Percentiles rank a stretch among this genome's conserved stretches.
These are phyloP conservation scores for Neofelis nebulosa DNA, from an alignment of 2,113 vertebrate species.

Conservation along the genomic window DNA sequence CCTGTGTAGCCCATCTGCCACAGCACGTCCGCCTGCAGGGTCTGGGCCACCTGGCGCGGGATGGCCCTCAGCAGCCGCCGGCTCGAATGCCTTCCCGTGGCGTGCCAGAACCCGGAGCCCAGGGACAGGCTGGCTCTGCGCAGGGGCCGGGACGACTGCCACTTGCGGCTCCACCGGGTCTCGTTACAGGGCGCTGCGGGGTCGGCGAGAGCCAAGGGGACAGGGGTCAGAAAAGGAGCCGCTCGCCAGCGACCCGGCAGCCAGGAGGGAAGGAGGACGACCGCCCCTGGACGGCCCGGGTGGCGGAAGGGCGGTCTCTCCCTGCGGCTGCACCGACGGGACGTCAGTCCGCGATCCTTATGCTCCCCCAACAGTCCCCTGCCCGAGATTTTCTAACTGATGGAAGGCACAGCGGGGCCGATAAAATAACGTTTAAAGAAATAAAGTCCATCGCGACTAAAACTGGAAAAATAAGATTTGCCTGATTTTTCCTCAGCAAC, in stretches of 20 bases:
- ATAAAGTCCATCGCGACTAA: neutral
- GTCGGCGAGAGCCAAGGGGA: constrained; percentile 79
- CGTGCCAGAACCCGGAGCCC: constrained; percentile 97
- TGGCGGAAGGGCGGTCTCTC: neutral
- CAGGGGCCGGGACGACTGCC: constrained; percentile 96
- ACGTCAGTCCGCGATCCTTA: neutral
- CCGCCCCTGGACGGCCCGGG: too few species aligned
- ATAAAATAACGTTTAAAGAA: neutral
- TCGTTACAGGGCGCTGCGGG: constrained; percentile 88
- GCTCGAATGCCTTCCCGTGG: constrained; percentile 96
- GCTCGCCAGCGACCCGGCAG: rapidly evolving
- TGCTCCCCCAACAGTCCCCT: neutral
- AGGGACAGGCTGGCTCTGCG: constrained; percentile 94
- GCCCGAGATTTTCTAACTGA: neutral
- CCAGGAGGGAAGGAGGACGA: too few species aligned
- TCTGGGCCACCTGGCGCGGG: constrained; percentile 97
- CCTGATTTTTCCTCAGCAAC: neutral
- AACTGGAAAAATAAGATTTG: neutral
- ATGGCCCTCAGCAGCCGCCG: constrained; percentile 95
- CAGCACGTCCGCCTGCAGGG: constrained; percentile 96
- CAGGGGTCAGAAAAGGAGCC: neutral
- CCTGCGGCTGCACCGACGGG: neutral
- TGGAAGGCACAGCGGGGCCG: neutral
- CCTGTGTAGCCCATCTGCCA: constrained; percentile 99
- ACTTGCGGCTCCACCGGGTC: constrained; percentile 94